Base-by-base conservation (phyloP, 2,797 vertebrate genomes). In the Enteromius unitaeniatus region DNA sequence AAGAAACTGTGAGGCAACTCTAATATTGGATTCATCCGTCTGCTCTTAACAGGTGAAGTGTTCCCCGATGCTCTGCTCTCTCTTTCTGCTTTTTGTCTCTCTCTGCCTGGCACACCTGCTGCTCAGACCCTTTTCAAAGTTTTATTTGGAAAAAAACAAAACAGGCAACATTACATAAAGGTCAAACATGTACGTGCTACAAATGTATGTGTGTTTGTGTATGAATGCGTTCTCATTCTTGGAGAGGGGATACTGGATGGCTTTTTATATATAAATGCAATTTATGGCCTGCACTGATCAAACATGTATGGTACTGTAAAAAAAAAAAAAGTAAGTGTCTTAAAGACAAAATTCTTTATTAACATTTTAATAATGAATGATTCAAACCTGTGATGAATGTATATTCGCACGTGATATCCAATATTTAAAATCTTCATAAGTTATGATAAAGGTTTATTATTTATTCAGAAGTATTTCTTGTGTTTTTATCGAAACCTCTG, bases 31-130 rank as follows among this genome's bases (percentile, higher is more conserved):
- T 90, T 82, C 85, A 60, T 89, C 82, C 85, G 21, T 91, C 84
- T 93, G 78, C 89, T 86, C 87, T 89, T 78, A 91, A 91, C 93
- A 95, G 95, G 93, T 92, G 88, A 93, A 90, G 90, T 47, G 84
- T 84, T 92, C 89, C 87, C 83, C 37, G 88, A 88, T 91, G 90
- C 94, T 93, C 92, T 91, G 92, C 85, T 90, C 85, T 87, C 69
- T 90, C 87, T 89, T 21, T 82, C 45, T 82, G 55, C 53, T 79
- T 88, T 90, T 92, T 93, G 91, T 91, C 84, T 90, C 84, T 88
- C 15, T 68, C 73, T 76, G 73, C 81, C 88, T 85, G 90, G 84
- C 89, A 88, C 78, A 82, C 82, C 91, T 90, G 89, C 86, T 91
- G 90, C 92, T 92, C 88, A 94, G 85, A 89, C 80, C 90, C 89